Conservation (phyloP, 2,113 vertebrate genomes). For the Pandion haliaetus region DNA sequence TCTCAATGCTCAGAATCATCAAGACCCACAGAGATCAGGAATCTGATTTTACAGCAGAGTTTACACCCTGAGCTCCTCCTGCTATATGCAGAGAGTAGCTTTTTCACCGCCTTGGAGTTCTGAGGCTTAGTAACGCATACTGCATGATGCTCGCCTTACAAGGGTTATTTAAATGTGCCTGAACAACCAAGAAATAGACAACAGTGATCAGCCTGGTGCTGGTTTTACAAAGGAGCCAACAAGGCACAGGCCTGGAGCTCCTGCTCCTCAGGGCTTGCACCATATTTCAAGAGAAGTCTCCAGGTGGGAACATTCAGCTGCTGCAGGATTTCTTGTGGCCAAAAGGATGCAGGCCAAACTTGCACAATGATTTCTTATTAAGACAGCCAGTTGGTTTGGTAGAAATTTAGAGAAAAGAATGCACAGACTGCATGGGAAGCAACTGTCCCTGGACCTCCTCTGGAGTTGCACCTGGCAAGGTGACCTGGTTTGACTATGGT, state of each 20-base stretch:
- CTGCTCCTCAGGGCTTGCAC: background rate
- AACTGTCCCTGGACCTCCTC: background rate
- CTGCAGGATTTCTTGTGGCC: background rate
- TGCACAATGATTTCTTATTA: background rate
- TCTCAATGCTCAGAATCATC: background rate
- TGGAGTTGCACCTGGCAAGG: background rate
- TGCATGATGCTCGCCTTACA: background rate
- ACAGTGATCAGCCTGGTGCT: background rate
- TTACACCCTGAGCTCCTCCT: background rate
- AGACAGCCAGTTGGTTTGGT: background rate
- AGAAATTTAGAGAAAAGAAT: background rate
- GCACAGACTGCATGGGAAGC: background rate
- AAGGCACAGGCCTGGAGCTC: background rate
- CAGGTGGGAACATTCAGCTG: background rate
- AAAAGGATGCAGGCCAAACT: background rate
- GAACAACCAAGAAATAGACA: background rate
- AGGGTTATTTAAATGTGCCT: background rate
- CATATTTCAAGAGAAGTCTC: background rate
- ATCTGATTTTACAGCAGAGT: background rate
- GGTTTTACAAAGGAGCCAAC: background rate
- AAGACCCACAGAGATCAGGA: background rate
- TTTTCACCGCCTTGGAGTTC: background rate
- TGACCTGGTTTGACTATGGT: background rate
- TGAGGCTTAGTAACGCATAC: background rate
- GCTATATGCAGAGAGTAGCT: background rate